Conservation (phyloP, 2,797 vertebrate species). For the Gambelia wislizenii region DNA sequence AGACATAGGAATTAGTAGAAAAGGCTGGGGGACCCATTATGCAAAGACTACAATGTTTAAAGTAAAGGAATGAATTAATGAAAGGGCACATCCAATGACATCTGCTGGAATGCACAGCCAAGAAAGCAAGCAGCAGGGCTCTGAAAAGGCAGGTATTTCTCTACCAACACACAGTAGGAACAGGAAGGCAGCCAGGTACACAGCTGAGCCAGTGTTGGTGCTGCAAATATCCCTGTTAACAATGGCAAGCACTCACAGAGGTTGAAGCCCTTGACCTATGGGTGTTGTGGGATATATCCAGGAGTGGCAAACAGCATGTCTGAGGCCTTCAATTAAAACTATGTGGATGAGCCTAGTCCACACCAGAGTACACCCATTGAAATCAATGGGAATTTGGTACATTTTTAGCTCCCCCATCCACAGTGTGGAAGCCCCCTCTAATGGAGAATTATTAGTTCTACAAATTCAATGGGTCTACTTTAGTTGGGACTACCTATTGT, state of each 20-base stretch:
- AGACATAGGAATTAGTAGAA: slow-evolving; percentile 16
- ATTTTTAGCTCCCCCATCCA: too few relatives aligned
- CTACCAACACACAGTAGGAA: background rate
- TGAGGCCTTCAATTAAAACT: background rate
- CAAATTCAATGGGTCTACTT: too few relatives aligned
- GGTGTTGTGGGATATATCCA: background rate
- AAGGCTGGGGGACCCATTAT: background rate
- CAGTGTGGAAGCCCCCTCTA: too few relatives aligned
- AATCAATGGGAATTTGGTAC: too few relatives aligned
- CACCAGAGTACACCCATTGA: background rate
- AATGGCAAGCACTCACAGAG: background rate
- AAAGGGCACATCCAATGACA: background rate
- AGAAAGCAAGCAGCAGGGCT: background rate
- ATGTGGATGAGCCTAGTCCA: background rate
- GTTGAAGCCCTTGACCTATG: background rate
- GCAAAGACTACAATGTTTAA: background rate
- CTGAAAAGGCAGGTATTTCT: background rate
- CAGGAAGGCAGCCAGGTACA: background rate
- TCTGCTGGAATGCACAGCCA: background rate
- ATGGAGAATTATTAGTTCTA: too few relatives aligned
- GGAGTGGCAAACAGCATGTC: background rate
- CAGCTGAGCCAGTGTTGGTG: background rate
- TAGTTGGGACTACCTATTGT: too few relatives aligned
- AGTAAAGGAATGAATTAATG: background rate
- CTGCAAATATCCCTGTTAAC: background rate